These are phyloP conservation scores for Perizoma flavofasciatum DNA, from an alignment of 2,888 invertebrate species.

Conservation along the genomic window DNA sequence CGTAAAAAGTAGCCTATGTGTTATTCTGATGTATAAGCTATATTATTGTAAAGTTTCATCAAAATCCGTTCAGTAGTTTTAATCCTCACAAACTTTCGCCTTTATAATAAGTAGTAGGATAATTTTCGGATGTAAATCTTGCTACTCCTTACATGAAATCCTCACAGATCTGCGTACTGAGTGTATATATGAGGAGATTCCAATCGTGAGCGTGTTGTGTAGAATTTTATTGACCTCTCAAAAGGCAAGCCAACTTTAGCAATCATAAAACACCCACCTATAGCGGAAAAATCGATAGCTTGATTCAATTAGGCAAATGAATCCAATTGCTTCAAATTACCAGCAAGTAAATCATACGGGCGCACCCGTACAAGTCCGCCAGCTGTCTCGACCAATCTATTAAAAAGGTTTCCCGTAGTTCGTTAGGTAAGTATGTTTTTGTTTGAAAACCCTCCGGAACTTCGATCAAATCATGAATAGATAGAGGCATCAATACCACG, in stretches of 20 bases:
- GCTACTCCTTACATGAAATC: no score
- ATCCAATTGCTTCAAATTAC: constrained; percentile 64
- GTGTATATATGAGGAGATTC: no score
- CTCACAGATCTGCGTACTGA: no score
- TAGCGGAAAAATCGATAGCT: constrained; percentile 37
- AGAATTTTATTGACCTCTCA: neutral
- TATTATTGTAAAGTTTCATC: no score
- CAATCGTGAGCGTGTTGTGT: no score
- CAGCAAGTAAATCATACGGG: constrained; percentile 68
- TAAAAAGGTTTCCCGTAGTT: constrained; percentile 79
- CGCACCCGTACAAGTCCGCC: constrained; percentile 75
- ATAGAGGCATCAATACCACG: constrained; percentile 18
- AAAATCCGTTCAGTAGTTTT: no score
- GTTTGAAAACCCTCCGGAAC: constrained; percentile 28
- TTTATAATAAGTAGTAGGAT: no score
- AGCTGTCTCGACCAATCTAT: constrained; percentile 75
- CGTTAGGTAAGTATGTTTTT: constrained; percentile 35
- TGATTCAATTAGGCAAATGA: constrained; percentile 62
- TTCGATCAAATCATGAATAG: constrained; percentile 30
- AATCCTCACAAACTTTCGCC: no score
- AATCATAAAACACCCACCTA: constrained; percentile 20
- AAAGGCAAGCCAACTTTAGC: constrained; percentile 4
- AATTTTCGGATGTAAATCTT: no score
- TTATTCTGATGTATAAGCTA: no score
- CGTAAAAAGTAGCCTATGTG: no score